Evolutionary conservation across 2,797 vertebrate species (phyloP), one percentile per base, ranked within the genome.

Genomic region (Philypnodon macrostomus): DNA sequence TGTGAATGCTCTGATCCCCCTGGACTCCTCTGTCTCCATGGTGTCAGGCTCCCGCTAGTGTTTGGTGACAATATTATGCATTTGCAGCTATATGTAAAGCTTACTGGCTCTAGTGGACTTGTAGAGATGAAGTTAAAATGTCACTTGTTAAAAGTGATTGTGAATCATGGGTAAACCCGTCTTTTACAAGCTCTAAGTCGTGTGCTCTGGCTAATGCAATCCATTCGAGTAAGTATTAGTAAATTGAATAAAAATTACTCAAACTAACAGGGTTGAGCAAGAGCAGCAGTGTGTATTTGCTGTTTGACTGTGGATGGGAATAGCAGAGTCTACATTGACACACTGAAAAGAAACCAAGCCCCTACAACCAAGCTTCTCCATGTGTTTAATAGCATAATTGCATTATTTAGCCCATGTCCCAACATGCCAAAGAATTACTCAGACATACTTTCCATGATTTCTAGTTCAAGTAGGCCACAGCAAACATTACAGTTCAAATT

Each of bases 1-100:
- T 47, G 47, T 71, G 61, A 53, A 69, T 45, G 51, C 36, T n/a
- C n/a, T 36, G 37, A 31, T 76, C 76, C 61, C 75, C 48, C 60
- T 56, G 60, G 75, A 57, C 67, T 63, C 45, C 0, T 21, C 41
- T 37, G 70, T 83, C 69, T 58, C 73, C 29, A 77, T 73, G 60
- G 68, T 46, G 35, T 59, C 73, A 38, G 45, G 17, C 42, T 49
- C 41, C 49, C 51, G 63, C 47, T 63, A 50, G n/a, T 23, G 27
- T n/a, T n/a, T n/a, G 34, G 13, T 58, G 70, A 59, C 59, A 58
- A 18, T n/a, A 16, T 40, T 31, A 17, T 47, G 39, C 9, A 19
- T 58, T 46, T 54, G 21, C 12, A 56, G 19, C 51, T 30, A 41
- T 37, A 30, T 34, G 31, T 32, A 26, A n/a, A n/a, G n/a, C n/a